phyloP scores from a whole-genome alignment of 2,888 invertebrate species.

The Boloria selene region DNA sequence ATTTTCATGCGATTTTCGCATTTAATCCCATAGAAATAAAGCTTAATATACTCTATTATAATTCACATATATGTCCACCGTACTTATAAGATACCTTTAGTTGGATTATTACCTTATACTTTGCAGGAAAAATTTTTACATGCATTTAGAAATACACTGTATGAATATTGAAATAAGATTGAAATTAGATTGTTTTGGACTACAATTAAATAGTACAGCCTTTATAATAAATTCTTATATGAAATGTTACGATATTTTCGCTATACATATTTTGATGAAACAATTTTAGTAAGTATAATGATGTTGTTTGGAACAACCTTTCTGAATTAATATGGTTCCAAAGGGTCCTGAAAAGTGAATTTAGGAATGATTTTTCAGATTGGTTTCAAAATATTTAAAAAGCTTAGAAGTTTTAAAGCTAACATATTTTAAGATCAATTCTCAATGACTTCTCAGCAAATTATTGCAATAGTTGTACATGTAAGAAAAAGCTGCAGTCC shows the following conservation, averaged over 20 bases:
- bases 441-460: too few species aligned
- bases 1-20: conserved; percentile 21
- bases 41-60: conserved; percentile 14
- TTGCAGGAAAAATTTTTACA: conserved; percentile 28
- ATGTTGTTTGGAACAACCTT: conserved; percentile 2
- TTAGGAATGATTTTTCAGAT: conserved; percentile 30
- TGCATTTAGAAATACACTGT: conserved; percentile 25
- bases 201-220: conserved; percentile 38
- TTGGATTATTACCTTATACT: conserved; percentile 37
- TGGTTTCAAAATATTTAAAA: conserved; percentile 6
- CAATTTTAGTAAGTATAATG: conserved; percentile 4
- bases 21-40: conserved; percentile 21
- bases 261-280: conserved; percentile 6
- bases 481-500: too few species aligned
- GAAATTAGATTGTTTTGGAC: background rate
- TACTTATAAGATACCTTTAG: conserved; percentile 37
- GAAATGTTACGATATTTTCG: conserved; percentile 35
- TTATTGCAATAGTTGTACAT: too few species aligned
- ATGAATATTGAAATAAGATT: conserved; percentile 3
- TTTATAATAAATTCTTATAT: conserved; percentile 29
- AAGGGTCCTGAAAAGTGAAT: conserved; percentile 24
- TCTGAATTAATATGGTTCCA: conserved; percentile 25
- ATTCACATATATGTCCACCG: conserved; percentile 21
- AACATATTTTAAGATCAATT: too few species aligned
- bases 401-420: background rate